Percentiles rank a stretch among this genome's conserved stretches.
phyloP scores from a whole-genome alignment of 2,113 vertebrate species.

The Lasiurus borealis region DNA sequence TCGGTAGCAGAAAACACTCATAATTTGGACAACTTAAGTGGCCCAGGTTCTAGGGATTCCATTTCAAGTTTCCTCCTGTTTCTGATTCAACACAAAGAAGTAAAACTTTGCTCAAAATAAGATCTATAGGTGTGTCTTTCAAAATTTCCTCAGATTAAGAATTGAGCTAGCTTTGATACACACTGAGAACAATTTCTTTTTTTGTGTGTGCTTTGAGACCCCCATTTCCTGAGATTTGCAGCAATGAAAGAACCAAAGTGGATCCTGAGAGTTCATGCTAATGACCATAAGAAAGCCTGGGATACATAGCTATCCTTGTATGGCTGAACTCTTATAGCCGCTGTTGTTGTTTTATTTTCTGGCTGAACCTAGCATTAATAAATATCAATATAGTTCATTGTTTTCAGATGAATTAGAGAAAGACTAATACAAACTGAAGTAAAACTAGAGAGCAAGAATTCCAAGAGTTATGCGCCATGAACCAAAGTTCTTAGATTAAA shows the following conservation, averaged over 20 bases:
- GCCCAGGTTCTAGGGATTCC: not conserved
- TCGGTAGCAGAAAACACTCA: not conserved
- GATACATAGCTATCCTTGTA: too few species aligned
- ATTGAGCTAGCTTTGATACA: not conserved
- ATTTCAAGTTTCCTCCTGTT: not conserved
- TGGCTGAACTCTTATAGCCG: not conserved
- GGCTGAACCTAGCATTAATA: not conserved
- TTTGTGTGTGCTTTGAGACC: not conserved
- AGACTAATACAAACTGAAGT: conserved; percentile 36
- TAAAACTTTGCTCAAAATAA: conserved; percentile 11
- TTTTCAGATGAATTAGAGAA: conserved; percentile 37
- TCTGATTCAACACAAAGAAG: not conserved
- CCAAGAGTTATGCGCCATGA: not conserved
- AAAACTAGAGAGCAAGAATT: conserved; percentile 33
- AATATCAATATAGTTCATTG: not conserved
- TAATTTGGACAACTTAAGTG: not conserved
- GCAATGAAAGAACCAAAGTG: not conserved
- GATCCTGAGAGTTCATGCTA: not conserved
- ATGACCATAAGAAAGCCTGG: not conserved
- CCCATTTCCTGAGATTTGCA: not conserved
- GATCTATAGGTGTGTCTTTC: not conserved
- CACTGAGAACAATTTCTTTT: not conserved
- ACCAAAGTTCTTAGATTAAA: conserved; percentile 24
- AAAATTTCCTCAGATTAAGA: not conserved
- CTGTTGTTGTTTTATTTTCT: not conserved